Evolutionary conservation across 2,797 vertebrate species (phyloP), one percentile per base, ranked within the genome.

Genomic region (Eospalax fontanierii): DNA sequence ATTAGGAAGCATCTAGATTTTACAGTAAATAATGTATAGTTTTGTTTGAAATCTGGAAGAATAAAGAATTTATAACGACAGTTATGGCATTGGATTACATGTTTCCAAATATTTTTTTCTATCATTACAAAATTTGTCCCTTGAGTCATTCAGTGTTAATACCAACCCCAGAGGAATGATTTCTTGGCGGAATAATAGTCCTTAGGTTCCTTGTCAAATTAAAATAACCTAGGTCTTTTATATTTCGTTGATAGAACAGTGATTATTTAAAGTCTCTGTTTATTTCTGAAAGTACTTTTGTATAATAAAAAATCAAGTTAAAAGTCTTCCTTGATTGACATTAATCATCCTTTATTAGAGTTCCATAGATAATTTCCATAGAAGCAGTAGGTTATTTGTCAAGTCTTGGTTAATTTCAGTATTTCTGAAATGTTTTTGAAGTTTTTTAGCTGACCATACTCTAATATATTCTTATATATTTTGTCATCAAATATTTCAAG

Each of bases 11-110:
- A 57, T n/a, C 24, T 33, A 59, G 30, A 81, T 40, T 87, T 95
- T 82, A 63, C 75, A 82, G 15, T 12, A 76, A 93, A 22, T 40
- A 35, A 43, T 15, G 33, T 65, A 89, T 63, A 50, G 2, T 87
- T 79, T 83, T 93, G 40, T 65, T 80, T 82, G 43, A 90, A 59
- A 21, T 85, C 4, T 65, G 87, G 61, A 87, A 46, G 28, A 81
- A 9, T 79, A 85, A 96, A 83, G 33, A 89, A 87, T 73, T 92
- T 90, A 70, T 40, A 87, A 75, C 71, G 74, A 78, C 50, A 59
- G 30, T 92, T 76, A 73, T n/a, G 57, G n/a, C 40, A 88, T 63
- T 33, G 80, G 74, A 54, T 71, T 78, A 4, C 30, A 76, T 89
- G 28, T 54, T 92, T 89, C 93, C 50, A 71, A 68, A 81, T 18